phyloP scores from a whole-genome alignment of 2,888 invertebrate species.

The Apodemia hepburni region DNA sequence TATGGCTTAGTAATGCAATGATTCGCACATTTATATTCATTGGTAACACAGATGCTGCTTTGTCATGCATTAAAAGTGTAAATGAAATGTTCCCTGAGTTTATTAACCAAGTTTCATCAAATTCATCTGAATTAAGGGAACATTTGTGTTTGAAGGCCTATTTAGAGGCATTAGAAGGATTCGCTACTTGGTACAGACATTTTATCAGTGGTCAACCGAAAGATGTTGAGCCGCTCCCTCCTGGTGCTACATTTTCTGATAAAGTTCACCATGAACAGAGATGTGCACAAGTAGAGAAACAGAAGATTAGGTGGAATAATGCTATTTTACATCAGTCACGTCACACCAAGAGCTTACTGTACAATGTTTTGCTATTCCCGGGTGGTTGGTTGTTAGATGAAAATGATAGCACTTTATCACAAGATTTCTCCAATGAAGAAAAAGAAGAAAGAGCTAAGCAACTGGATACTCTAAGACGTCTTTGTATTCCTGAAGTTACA shows the following conservation, averaged over 20 bases:
- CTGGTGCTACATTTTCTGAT: constrained; percentile 89
- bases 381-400: constrained; percentile 94
- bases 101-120: constrained; percentile 56
- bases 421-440: constrained; percentile 65
- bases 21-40: constrained; percentile 91
- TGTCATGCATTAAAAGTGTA: constrained; percentile 81
- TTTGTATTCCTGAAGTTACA: constrained; percentile 92
- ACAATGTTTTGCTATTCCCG: constrained; percentile 93
- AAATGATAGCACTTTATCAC: constrained; percentile 69
- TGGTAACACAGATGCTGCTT: constrained; percentile 91
- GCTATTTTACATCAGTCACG: constrained; percentile 86
- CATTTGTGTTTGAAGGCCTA: constrained; percentile 94
- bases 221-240: constrained; percentile 79
- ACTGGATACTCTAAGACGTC: constrained; percentile 86
- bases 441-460: constrained; percentile 82
- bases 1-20: constrained; percentile 94
- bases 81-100: constrained; percentile 61
- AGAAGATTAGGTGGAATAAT: constrained; percentile 87
- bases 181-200: constrained; percentile 93
- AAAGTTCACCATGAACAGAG: constrained; percentile 93
- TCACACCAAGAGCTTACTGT: constrained; percentile 88
- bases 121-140: constrained; percentile 83
- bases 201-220: constrained; percentile 90
- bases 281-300: constrained; percentile 88
- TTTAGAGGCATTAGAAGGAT: constrained; percentile 92